These are phyloP conservation scores for Hexactinellida sp. DNA, from an alignment of 37 sponge, comb jelly and placozoan species.

Conservation along the genomic window DNA sequence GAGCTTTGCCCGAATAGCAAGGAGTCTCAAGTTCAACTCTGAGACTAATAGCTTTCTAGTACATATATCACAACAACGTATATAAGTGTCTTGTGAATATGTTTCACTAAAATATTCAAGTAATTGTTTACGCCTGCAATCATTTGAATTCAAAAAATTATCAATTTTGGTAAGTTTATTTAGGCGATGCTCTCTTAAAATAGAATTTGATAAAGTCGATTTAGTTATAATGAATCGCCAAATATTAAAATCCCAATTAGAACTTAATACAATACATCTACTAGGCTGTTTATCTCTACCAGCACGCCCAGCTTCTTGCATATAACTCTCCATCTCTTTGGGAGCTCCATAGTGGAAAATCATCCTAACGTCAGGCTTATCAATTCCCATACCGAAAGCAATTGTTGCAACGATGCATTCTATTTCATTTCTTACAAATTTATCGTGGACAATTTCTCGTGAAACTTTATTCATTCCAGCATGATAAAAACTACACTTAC, in stretches of 20 bases:
- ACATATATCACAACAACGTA: background rate
- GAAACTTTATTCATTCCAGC: background rate
- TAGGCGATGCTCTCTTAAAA: background rate
- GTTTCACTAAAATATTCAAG: background rate
- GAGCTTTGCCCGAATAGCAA: too few species aligned
- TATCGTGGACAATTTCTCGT: background rate
- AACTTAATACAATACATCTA: constrained; percentile 4
- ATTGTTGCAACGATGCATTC: constrained; percentile 18
- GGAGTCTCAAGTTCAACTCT: too few species aligned
- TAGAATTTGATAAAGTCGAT: background rate
- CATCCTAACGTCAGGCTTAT: constrained; percentile 18
- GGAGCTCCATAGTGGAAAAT: constrained; percentile 23
- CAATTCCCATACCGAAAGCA: constrained; percentile 30
- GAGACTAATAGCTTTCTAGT: too few species aligned
- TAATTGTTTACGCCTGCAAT: background rate
- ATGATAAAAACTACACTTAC: background rate
- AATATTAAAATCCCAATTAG: background rate
- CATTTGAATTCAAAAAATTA: background rate
- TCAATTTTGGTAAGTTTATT: background rate
- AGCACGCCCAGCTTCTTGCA: constrained; percentile 27
- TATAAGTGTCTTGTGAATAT: background rate
- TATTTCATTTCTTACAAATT: background rate
- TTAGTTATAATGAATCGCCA: background rate
- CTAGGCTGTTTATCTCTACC: constrained; percentile 4
- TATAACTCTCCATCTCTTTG: constrained; percentile 20